A percentile compares a stretch with the other conserved stretches of the same genome.
Evolutionary conservation across 2,797 vertebrate genomes (phyloP).

Genomic region (Coracias cyanogaster): DNA sequence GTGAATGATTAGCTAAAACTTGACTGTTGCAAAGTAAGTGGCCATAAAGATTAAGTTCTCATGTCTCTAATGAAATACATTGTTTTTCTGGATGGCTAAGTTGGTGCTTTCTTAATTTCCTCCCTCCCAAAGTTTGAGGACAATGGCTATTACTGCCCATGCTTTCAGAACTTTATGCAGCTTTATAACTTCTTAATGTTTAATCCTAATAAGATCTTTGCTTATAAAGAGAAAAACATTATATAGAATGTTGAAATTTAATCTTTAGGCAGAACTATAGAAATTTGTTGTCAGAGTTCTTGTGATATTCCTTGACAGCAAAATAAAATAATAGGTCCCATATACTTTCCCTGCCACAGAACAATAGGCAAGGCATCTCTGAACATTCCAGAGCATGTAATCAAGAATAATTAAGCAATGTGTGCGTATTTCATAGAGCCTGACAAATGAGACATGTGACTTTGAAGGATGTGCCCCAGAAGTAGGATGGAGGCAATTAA

Average conservation of each 20-base stretch:
- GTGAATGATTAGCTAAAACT: neutral
- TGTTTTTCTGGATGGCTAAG: neutral
- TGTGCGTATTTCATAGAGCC: neutral
- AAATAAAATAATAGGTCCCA: neutral
- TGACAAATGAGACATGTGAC: neutral
- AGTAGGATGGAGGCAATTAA: neutral
- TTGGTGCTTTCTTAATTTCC: neutral
- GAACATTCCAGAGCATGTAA: neutral
- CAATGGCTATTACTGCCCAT: neutral
- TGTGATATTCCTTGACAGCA: neutral
- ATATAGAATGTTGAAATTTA: neutral
- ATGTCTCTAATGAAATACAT: neutral
- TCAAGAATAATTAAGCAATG: neutral
- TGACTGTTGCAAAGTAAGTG: neutral
- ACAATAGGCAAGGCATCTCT: neutral
- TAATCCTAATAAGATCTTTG: neutral
- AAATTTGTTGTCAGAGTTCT: neutral
- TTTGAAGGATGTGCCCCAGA: neutral
- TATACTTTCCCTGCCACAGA: neutral
- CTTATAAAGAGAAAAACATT: neutral
- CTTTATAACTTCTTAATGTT: neutral
- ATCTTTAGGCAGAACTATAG: neutral
- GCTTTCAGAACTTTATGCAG: neutral
- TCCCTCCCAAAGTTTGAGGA: neutral
- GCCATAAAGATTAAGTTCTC: neutral